Conservation (phyloP, 2,113 vertebrate genomes). For the Promerops cafer region DNA sequence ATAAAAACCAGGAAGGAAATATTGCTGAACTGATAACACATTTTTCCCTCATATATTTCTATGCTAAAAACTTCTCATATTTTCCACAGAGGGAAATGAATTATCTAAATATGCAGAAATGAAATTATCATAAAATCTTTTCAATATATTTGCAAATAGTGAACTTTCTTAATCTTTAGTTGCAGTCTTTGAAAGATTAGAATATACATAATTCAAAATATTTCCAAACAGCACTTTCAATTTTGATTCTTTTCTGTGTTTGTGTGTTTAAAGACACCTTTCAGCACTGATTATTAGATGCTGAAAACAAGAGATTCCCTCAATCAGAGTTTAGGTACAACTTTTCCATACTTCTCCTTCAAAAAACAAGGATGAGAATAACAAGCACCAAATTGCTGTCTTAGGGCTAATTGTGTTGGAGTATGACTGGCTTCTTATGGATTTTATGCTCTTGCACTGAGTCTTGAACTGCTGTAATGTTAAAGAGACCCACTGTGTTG, state of each 20-base stretch:
- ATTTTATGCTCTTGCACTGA: neutral
- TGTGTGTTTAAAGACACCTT: neutral
- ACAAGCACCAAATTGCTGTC: neutral
- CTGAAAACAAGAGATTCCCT: neutral
- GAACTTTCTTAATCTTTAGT: neutral
- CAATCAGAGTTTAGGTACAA: neutral
- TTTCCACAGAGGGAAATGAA: neutral
- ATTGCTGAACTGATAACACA: neutral
- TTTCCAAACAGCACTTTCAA: neutral
- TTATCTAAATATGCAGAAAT: neutral
- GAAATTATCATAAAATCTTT: neutral
- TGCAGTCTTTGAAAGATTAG: neutral
- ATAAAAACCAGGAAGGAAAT: neutral
- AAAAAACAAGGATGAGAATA: neutral
- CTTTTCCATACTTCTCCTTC: neutral
- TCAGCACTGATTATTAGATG: neutral
- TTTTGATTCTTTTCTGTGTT: neutral
- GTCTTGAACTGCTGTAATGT: neutral
- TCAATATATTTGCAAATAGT: neutral
- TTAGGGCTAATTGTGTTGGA: neutral
- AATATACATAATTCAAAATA: neutral
- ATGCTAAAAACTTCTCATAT: neutral
- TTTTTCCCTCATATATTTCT: neutral
- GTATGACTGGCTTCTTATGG: neutral
- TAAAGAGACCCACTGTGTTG: neutral